Evolutionary conservation across 2,113 vertebrate species (phyloP).

Genomic region (Ceyx cyanopectus): DNA sequence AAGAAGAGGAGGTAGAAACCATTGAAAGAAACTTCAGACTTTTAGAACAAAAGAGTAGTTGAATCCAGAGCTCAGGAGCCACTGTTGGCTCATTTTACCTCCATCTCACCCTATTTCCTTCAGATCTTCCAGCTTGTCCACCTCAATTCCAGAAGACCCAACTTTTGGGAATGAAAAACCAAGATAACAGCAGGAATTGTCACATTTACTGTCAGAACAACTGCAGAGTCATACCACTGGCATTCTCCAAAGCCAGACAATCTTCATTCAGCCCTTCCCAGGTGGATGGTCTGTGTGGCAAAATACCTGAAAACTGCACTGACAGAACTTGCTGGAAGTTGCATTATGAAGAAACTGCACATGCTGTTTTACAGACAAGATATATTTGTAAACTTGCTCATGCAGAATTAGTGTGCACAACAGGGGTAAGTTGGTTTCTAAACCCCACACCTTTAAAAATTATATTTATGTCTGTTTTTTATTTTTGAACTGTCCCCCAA

Average conservation of each 20-base stretch:
- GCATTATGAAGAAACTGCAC: constrained; percentile 79
- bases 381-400: constrained; percentile 83
- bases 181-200: background rate
- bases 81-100: background rate
- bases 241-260: constrained; percentile 43
- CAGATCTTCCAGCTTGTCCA: background rate
- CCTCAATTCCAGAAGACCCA: background rate
- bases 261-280: background rate
- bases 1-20: background rate
- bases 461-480: constrained; percentile 51
- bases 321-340: constrained; percentile 74
- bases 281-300: constrained; percentile 57
- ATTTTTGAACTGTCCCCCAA: constrained; percentile 68
- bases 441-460: constrained; percentile 73
- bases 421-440: constrained; percentile 62
- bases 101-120: background rate
- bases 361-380: constrained; percentile 83
- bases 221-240: constrained; percentile 11
- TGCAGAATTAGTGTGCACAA: constrained; percentile 82
- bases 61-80: background rate
- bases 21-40: background rate
- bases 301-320: constrained; percentile 76
- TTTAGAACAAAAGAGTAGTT: background rate
- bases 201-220: background rate
- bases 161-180: background rate